Base-by-base conservation (phyloP, 1,140 invertebrate genomes). In the Megalopta genalis region DNA sequence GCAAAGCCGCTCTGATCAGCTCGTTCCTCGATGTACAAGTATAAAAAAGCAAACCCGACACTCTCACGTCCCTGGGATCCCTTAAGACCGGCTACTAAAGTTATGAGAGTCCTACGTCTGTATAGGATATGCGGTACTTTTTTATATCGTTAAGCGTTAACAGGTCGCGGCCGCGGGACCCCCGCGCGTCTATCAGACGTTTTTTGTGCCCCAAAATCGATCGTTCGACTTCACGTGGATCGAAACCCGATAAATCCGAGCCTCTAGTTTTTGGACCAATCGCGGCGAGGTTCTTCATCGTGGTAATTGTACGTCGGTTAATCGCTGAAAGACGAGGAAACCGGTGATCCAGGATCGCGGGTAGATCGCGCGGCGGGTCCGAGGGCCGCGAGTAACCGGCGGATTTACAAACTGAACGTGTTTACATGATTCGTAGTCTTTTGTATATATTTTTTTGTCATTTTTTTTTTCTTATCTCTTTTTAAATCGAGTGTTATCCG, bases 81-180 rank as follows among this genome's bases (percentile, higher is more conserved):
- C n/a, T 65, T 81, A 49, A 60, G 23, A 69, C 65, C 74, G 73
- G 69, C 37, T 69, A 74, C 39, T 77, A 80, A n/a, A 52, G 37
- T 81, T 86, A 88, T 86, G 82, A 89, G 88, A 88, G 83, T 84
- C 77, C 87, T 88, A 87, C 85, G 80, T 87, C 80, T 86, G 72
- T 84, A 89, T 87, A 89, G 85, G 84, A 88, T 90, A 90, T 88
- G 89, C 89, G 86, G 81, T 86, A 82, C 64, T 86, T 86, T 86
- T 86, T 87, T 90, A 86, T 84, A 83, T 88, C 80, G 67, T 82
- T 52, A 90, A 89, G 88, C 87, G 82, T 87, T 86, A 78, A 83
- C 74, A 78, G 79, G 70, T 79, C 77, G 85, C 84, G 49, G 81
- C 78, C 54, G 59, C 79, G 79, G 72, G 78, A 80, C 67, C 80